Base-by-base conservation (phyloP, 1,140 invertebrate species). In the Bombus sylvicola region DNA sequence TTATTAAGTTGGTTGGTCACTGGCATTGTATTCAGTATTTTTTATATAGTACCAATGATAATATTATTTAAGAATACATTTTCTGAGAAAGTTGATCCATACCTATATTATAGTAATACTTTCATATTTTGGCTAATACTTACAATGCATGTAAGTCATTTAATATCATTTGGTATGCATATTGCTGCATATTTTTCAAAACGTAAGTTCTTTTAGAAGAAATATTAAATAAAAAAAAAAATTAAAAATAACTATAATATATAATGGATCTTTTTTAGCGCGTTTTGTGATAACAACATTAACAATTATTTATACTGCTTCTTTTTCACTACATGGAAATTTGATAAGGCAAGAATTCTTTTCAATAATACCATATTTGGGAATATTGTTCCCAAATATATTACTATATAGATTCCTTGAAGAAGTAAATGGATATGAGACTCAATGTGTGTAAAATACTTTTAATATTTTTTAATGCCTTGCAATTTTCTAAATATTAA, bases 101-200 rank as follows among this genome's bases (percentile, higher is more conserved):
- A 92, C 76, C 84, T 95, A 15, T 87, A 93, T 81, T 93, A 94
- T 83, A 93, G 94, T 68, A 94, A 95, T 81, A 89, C 88, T n/a
- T 94, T 95, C 77, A 87, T 95, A 75, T 92, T 95, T 75, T 95
- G 94, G 94, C 2, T 95, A 28, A 69, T 93, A 69, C 89, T 95
- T n/a, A 89, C 93, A 37, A 31, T 93, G 47, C 92, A 95, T 59
- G 71, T 92, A 43, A 86, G 85, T 53, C 94, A 95, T 88, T 89
- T 95, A 12, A 88, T 94, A 86, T 77, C 92, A 12, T 95, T 94
- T 89, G 94, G 94, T 71, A 93, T 94, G 92, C 95, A 95, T 66
- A 88, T 95, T 79, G 92, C 93, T 47, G 89, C 94, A 59, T 95
- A 95, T 87, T 94, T 94, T 83, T 92, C 93, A 69, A 94, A 91